These are phyloP conservation scores for Crax fasciolata DNA, from an alignment of 2,797 vertebrate genomes.

Conservation along the genomic window DNA sequence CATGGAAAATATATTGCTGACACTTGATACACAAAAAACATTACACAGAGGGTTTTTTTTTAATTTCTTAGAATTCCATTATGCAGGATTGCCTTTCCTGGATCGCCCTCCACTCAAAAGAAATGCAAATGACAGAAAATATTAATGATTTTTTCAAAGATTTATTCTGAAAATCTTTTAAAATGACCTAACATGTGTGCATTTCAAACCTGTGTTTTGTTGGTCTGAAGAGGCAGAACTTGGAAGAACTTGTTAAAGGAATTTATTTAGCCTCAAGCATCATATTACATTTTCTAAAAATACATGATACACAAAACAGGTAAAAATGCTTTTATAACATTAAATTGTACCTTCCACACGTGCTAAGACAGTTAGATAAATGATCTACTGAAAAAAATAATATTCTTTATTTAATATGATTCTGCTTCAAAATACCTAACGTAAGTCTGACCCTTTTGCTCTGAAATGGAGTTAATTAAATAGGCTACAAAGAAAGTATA, in stretches of 20 bases:
- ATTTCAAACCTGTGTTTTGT: neutral
- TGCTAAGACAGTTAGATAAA: neutral
- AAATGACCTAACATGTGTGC: fast-evolving
- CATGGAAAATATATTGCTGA: neutral
- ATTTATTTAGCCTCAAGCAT: neutral
- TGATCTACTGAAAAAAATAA: neutral
- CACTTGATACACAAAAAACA: neutral
- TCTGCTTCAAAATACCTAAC: neutral
- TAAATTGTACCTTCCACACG: neutral
- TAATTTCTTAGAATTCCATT: neutral
- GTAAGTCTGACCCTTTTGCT: neutral
- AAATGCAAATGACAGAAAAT: neutral
- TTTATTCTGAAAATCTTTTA: neutral
- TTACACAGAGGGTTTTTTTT: neutral
- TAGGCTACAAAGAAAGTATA: neutral
- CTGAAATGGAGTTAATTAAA: neutral
- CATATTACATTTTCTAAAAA: neutral
- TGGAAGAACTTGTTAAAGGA: neutral
- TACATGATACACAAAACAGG: neutral
- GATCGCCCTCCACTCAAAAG: neutral
- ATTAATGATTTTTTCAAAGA: neutral
- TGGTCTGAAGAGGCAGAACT: neutral
- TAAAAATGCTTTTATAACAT: neutral
- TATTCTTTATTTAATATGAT: neutral
- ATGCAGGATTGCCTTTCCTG: neutral